Evolutionary conservation across 2,888 invertebrate species (phyloP).

Genomic region (Philereme vetulata): DNA sequence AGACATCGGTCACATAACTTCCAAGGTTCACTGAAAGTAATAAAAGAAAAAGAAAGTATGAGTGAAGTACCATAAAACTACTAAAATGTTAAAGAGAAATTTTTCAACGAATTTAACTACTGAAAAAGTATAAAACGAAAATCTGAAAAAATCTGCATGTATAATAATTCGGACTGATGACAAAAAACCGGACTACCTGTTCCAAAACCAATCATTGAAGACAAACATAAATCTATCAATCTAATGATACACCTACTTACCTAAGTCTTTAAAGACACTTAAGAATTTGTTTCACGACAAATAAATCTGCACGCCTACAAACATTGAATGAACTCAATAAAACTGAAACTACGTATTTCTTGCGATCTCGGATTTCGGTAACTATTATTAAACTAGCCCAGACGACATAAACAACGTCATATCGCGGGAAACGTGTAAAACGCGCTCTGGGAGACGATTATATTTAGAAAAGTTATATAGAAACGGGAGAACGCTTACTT

Average conservation of each 20-base stretch:
- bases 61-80: no score
- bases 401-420: conserved; percentile 19
- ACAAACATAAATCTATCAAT: no score
- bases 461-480: conserved; percentile 28
- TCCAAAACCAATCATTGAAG: background rate
- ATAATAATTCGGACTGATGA: conserved; percentile 1
- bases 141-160: no score
- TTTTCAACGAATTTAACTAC: no score
- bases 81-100: no score
- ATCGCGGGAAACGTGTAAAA: conserved; percentile 28
- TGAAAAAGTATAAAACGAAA: no score
- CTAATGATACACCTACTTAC: background rate
- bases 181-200: background rate
- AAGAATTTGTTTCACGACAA: no score
- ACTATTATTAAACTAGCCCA: conserved; percentile 24
- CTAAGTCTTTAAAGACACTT: background rate
- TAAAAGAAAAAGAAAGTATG: no score
- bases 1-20: no score
- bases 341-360: conserved; percentile 7
- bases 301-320: background rate
- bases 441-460: conserved; percentile 55
- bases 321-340: conserved; percentile 9
- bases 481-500: conserved; percentile 39
- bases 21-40: no score
- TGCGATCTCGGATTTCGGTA: conserved; percentile 24